Base-by-base conservation (phyloP, 2,113 vertebrate genomes). In the Sapayoa aenigma region DNA sequence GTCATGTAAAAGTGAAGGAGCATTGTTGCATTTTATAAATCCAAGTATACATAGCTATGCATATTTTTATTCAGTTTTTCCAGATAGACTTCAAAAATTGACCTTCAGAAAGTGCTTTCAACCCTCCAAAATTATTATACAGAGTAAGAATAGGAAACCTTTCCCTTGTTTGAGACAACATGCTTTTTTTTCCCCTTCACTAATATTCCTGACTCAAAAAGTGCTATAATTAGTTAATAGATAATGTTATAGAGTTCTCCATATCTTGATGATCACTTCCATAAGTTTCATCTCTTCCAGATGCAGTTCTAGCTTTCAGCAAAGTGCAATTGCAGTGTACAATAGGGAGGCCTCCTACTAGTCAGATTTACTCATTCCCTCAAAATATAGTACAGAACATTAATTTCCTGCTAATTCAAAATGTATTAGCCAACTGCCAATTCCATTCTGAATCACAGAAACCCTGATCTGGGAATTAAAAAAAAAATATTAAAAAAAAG, bases 391-490 rank as follows among this genome's bases (percentile, higher is more conserved):
- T 49, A 92, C 62, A 73, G 92, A 94, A 90, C 75, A 83, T 94
- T 95, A 88, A 95, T 96, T 96, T 95, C 95, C 95, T 96, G 90
- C 82, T 93, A 42, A 30, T 94, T 97, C 72, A 94, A 74, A 88
- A 86, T 80, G 50, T 67, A 86, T 95, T 90, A 94, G 33, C 39
- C 75, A 77, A 96, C 30, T 85, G 56, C 76, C 60, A 88, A 20
- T 90, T 74, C 33, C 19, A 30, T 91, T 92, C 55, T 5, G 23
- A 80, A 80, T 83, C 72, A 67, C 39, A 63, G 60, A 71, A 92
- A 74, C 25, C 46, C 55, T 84, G 83, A 89, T 84, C 16, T 77
- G 47, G 72, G 46, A 90, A 82, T 59, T 12, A 35, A 59, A 62
- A 39, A 56, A 49, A 49, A n/a, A n/a, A n/a, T n/a, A n/a, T n/a